Conservation (phyloP, 1,140 invertebrate species). For the Venustaconcha ellipsiformis region DNA sequence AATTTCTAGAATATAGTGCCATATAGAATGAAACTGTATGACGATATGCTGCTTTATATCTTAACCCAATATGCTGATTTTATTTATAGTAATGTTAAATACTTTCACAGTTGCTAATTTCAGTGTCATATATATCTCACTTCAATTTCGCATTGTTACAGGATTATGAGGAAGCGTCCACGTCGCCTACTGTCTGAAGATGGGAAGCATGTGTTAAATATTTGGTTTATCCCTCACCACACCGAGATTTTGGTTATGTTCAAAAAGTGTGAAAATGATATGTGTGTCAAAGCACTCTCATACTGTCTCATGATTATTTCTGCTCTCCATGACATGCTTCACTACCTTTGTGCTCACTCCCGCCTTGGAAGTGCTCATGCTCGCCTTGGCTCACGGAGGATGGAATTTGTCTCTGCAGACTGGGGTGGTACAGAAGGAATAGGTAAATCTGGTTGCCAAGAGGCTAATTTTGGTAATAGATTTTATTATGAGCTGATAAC, state of each 20-base stretch:
- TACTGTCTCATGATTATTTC: constrained; percentile 54
- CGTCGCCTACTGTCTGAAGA: constrained; percentile 60
- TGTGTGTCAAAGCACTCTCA: constrained; percentile 49
- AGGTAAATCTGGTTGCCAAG: constrained; percentile 39
- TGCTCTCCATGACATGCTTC: constrained; percentile 65
- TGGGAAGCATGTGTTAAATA: constrained; percentile 64
- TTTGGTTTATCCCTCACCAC: constrained; percentile 69
- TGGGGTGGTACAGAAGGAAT: constrained; percentile 68
- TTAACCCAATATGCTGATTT: too few species aligned
- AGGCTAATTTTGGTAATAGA: too few species aligned
- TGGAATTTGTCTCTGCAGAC: constrained; percentile 62
- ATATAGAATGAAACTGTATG: too few species aligned
- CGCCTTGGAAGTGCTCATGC: constrained; percentile 56
- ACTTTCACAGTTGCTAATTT: too few species aligned
- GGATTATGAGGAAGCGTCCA: constrained; percentile 58
- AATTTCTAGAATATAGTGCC: too few species aligned
- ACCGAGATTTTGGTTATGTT: constrained; percentile 65
- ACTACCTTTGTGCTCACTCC: constrained; percentile 65
- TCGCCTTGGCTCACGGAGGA: constrained; percentile 47
- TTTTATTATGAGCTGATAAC: too few species aligned
- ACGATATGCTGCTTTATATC: too few species aligned
- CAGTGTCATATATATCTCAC: too few species aligned
- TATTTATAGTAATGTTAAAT: too few species aligned
- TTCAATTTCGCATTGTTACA: constrained; percentile 9
- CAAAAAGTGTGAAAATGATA: constrained; percentile 56